phyloP scores from a whole-genome alignment of 1,140 invertebrate genomes.

The Telenomus remus region DNA sequence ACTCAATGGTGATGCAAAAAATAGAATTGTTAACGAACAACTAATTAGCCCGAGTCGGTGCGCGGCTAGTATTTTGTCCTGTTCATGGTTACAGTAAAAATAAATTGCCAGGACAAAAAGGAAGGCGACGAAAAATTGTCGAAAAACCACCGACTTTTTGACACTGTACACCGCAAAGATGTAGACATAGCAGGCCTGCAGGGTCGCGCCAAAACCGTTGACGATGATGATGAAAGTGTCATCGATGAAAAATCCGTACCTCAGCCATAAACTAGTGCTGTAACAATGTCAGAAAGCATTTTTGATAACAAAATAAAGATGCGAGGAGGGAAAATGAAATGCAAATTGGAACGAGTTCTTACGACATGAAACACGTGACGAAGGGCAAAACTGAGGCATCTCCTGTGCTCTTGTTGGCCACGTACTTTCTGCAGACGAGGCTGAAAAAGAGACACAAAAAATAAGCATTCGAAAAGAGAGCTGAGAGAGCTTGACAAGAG shows the following conservation, averaged over 20 bases:
- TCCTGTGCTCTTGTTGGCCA: conserved; percentile 80
- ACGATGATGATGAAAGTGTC: conserved; percentile 82
- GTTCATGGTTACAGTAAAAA: conserved; percentile 71
- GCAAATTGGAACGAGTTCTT: conserved; percentile 68
- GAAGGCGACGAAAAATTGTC: conserved; percentile 71
- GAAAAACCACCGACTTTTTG: conserved; percentile 77
- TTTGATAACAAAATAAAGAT: neutral
- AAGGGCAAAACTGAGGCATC: conserved; percentile 85
- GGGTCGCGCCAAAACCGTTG: conserved; percentile 80
- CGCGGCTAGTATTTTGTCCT: conserved; percentile 59
- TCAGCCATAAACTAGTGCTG: conserved; percentile 81
- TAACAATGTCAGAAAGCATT: conserved; percentile 42
- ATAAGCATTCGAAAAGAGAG: conserved; percentile 3
- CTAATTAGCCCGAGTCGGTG: conserved; percentile 79
- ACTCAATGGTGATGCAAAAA: conserved; percentile 86
- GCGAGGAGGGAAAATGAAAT: neutral
- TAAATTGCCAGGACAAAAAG: conserved; percentile 70
- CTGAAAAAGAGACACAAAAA: conserved; percentile 73
- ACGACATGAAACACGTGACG: conserved; percentile 85
- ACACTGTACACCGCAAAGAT: conserved; percentile 80
- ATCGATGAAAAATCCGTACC: conserved; percentile 81
- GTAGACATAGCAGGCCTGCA: conserved; percentile 80
- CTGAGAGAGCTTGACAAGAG: neutral
- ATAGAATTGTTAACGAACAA: conserved; percentile 83
- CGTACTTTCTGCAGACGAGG: conserved; percentile 81